Conservation (phyloP, 1,140 invertebrate genomes). For the Bombus terrestris region DNA sequence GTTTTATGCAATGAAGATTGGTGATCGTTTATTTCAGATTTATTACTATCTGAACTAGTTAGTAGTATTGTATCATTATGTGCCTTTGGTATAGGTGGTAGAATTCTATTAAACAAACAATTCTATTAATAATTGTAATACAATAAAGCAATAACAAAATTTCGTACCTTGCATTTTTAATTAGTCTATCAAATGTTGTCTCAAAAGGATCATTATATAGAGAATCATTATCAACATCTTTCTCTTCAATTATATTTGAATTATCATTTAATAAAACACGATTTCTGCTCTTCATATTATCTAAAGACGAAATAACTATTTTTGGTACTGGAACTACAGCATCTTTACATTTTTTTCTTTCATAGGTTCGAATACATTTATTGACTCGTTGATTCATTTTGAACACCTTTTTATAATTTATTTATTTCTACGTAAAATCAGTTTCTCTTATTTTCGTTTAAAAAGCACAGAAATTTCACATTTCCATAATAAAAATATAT, state of each 20-base stretch:
- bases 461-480: not conserved
- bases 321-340: not conserved
- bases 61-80: not conserved
- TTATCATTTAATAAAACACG: not conserved
- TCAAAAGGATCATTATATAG: slow-evolving; percentile 66
- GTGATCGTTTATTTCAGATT: not conserved
- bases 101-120: slow-evolving; percentile 43
- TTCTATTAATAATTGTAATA: slow-evolving; percentile 4
- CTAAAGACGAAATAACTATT: not conserved
- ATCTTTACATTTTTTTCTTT: slow-evolving; percentile 35
- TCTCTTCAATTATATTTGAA: not conserved
- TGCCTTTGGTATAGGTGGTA: slow-evolving; percentile 10
- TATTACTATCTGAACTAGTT: not conserved
- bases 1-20: not conserved
- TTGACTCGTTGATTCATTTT: not conserved
- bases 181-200: slow-evolving; percentile 71
- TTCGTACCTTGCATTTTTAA: slow-evolving; percentile 63
- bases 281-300: not conserved
- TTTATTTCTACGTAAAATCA: not conserved
- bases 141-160: slow-evolving; percentile 1
- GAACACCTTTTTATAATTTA: not conserved
- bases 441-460: not conserved
- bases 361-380: slow-evolving; percentile 53
- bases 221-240: slow-evolving; percentile 24
- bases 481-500: not conserved